Percentiles rank a stretch among this genome's conserved stretches.
These are phyloP conservation scores for Gracilinanus agilis DNA, from an alignment of 2,113 vertebrate genomes.

Conservation along the genomic window DNA sequence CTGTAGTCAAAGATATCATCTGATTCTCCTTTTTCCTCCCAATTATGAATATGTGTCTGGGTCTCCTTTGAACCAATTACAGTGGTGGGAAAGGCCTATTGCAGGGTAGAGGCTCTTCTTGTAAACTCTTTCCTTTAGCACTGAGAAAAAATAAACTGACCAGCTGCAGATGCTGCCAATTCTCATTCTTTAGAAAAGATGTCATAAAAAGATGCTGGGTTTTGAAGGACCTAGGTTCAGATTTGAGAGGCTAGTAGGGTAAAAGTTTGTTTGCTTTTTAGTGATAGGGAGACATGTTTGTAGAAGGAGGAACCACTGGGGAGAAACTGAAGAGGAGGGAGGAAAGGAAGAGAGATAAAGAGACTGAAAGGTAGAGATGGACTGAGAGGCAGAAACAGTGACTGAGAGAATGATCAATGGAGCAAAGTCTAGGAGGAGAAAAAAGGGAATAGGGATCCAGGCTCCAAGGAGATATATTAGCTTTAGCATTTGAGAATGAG, in stretches of 20 bases:
- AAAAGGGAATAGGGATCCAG: no score
- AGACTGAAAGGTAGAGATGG: no score
- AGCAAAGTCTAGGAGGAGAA: no score
- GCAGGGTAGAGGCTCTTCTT: background rate
- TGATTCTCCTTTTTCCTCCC: background rate
- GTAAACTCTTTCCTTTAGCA: constrained; percentile 15
- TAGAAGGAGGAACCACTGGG: no score
- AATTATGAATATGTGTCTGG: background rate
- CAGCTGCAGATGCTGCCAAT: constrained; percentile 1
- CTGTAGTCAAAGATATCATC: background rate
- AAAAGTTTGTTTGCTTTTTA: no score
- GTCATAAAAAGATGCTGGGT: background rate
- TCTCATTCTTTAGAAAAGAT: background rate
- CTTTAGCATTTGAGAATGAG: no score
- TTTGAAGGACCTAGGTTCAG: background rate
- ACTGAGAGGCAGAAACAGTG: no score
- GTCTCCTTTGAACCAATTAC: background rate
- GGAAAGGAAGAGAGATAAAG: no score
- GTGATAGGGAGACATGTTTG: no score
- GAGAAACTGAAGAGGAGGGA: no score
- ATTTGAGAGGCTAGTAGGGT: background rate
- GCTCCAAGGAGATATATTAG: no score
- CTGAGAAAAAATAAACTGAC: background rate
- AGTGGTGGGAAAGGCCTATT: background rate
- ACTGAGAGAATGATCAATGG: no score